phyloP scores from a whole-genome alignment of 2,797 vertebrate genomes.

The Lepilemur ruficaudatus region DNA sequence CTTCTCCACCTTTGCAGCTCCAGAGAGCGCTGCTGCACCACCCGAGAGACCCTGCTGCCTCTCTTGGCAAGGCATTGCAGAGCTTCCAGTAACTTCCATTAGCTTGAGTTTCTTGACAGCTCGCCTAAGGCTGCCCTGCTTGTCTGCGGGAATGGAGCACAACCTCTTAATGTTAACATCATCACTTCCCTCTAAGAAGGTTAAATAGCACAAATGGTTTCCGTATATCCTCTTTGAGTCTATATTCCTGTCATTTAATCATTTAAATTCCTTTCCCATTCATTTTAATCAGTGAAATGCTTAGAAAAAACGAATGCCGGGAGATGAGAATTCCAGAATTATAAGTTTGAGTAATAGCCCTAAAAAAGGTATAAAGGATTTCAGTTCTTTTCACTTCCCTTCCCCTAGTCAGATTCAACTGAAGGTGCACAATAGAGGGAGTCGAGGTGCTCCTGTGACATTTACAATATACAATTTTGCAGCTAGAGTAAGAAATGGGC shows the following conservation, averaged over 20 bases:
- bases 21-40: background rate
- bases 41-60: background rate
- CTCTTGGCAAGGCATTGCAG: background rate
- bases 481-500: background rate
- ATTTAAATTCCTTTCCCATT: constrained; percentile 52
- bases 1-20: background rate
- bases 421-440: background rate
- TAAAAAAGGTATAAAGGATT: constrained; percentile 42
- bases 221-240: background rate
- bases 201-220: constrained; percentile 40
- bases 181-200: background rate
- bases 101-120: background rate
- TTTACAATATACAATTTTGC: background rate
- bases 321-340: constrained; percentile 47
- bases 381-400: constrained; percentile 23
- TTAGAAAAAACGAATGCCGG: background rate
- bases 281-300: constrained; percentile 3
- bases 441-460: background rate
- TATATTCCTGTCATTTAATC: background rate
- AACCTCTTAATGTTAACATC: background rate
- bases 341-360: constrained; percentile 36
- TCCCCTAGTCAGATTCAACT: background rate
- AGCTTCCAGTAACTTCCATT: background rate
- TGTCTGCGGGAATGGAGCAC: background rate
- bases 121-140: background rate